phyloP scores from a whole-genome alignment of 2,888 invertebrate genomes.

The Macrosoma leucophasiata region DNA sequence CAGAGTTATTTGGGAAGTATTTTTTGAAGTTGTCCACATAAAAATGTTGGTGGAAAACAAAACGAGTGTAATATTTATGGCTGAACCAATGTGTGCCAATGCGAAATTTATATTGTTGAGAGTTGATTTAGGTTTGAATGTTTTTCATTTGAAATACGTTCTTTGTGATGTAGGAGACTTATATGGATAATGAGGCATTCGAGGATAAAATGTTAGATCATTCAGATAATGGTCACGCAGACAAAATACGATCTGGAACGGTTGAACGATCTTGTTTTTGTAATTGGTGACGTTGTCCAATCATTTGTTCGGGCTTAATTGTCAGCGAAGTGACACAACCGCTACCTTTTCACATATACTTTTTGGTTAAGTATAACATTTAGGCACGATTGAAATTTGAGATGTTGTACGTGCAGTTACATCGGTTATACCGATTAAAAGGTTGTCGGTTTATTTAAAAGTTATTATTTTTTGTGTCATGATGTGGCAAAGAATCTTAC shows the following conservation, averaged over 20 bases:
- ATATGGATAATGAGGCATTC: slow-evolving; percentile 42
- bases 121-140: slow-evolving; percentile 55
- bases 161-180: slow-evolving; percentile 47
- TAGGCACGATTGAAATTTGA: slow-evolving; percentile 4
- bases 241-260: slow-evolving; percentile 25
- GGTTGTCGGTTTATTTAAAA: no score
- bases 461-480: no score
- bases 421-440: no score
- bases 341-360: slow-evolving; percentile 28
- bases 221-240: slow-evolving; percentile 28
- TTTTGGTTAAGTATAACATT: slow-evolving; percentile 25
- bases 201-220: slow-evolving; percentile 32
- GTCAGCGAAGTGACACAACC: slow-evolving; percentile 30
- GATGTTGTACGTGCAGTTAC: no score
- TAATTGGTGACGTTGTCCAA: slow-evolving; percentile 23
- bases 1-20: slow-evolving; percentile 72
- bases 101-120: slow-evolving; percentile 64
- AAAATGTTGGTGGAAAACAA: slow-evolving; percentile 70
- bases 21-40: slow-evolving; percentile 64
- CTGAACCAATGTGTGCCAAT: slow-evolving; percentile 67
- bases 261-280: slow-evolving; percentile 29
- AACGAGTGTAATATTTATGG: slow-evolving; percentile 66
- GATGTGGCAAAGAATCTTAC: no score
- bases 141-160: slow-evolving; percentile 52
- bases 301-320: slow-evolving; percentile 31